A percentile compares a stretch with the other conserved stretches of the same genome.
Conservation (phyloP, 1,140 invertebrate genomes). For the Protaetia brevitarsis region DNA sequence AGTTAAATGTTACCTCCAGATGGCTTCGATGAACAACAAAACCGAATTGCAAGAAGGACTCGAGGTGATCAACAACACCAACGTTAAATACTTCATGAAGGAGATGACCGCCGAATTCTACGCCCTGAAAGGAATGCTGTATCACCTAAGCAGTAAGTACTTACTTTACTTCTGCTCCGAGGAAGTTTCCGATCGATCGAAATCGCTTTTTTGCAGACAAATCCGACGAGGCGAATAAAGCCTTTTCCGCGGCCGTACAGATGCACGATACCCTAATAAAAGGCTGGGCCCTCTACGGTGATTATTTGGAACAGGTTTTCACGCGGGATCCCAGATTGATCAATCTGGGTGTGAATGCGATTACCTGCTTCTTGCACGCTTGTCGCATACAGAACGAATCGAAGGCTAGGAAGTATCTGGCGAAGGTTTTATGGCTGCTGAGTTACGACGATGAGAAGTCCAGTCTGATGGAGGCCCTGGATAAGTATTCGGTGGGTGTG, state of each 20-base stretch:
- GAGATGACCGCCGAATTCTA: conserved; percentile 98
- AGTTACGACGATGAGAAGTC: conserved; percentile 91
- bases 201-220: conserved; percentile 54
- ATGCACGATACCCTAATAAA: conserved; percentile 88
- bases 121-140: conserved; percentile 85
- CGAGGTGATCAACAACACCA: conserved; percentile 93
- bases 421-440: conserved; percentile 92
- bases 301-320: conserved; percentile 83
- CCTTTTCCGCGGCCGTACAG: conserved; percentile 91
- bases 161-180: neutral
- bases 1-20: conserved; percentile 95
- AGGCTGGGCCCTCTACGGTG: conserved; percentile 96
- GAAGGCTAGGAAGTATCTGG: conserved; percentile 92
- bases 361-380: conserved; percentile 93
- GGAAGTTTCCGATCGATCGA: too few relatives aligned
- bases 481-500: conserved; percentile 92
- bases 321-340: conserved; percentile 67
- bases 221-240: conserved; percentile 93
- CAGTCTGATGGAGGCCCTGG: conserved; percentile 78
- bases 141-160: conserved; percentile 69
- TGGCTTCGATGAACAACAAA: conserved; percentile 75
- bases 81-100: conserved; percentile 91
- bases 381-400: conserved; percentile 94
- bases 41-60: conserved; percentile 89
- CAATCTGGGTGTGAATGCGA: conserved; percentile 77